Base-by-base conservation (phyloP, 92 coral and sea anemone species). In the Palythoa caribaeorum region DNA sequence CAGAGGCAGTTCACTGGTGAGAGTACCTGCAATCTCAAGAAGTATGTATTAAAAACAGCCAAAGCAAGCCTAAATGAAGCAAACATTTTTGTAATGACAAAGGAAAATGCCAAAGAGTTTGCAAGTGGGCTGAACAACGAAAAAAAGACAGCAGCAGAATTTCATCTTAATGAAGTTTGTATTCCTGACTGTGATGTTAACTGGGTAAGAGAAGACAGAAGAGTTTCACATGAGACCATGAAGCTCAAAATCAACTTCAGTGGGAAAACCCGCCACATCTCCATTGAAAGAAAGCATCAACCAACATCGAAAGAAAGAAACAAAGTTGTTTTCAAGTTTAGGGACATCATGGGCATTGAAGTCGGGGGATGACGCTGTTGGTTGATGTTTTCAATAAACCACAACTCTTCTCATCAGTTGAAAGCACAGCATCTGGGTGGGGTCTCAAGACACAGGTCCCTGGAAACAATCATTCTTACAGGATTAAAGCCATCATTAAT, bases 371-470 rank as follows among this genome's bases (percentile, higher is more conserved):
- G 38, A 35, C 5, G 10, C 12, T 68, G 37, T 37, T 68, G 37
- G 12, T 68, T 20, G 73, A 68, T 17, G 73, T 19, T 2, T 3
- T 13, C 73, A n/a, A 68, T 1, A 44, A 44, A 3, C 50, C 50
- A 44, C 50, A 44, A 44, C 50, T 44, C 6, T 44, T 44, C 50
- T 44, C 50, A 44, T 44, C 50, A 44, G 50, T 2, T 44, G 50
- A 44, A 37, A 60, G 68, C 19, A 60, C 12, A 60, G 68, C 17
- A 60, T 60, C 68, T 60, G 68, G 68, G 11, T 60, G 68, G 68
- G 68, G 68, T 60, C 16, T 60, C 68, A 12, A 60, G 68, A 60
- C 68, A 60, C 68, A 60, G 11, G 68, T 60, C 68, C 68, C 68
- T 60, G 68, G 68, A 60, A 60, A 60, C 20, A 60, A 60, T 0